These are phyloP conservation scores for Tetraneura akinire DNA, from an alignment of 1,140 invertebrate species.

Conservation along the genomic window DNA sequence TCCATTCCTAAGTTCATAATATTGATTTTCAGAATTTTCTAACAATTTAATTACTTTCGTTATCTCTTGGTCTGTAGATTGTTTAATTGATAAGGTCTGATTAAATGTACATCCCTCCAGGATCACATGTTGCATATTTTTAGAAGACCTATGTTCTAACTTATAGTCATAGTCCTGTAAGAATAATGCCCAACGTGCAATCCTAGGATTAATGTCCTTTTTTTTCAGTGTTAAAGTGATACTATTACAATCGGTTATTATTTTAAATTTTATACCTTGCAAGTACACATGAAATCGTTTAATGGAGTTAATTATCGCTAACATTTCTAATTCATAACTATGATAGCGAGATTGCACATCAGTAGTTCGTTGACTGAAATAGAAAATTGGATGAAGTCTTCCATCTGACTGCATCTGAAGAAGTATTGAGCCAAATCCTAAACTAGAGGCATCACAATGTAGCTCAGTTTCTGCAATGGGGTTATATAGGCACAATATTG, in stretches of 20 bases:
- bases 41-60: neutral
- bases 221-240: too few species aligned
- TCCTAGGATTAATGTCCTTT: neutral
- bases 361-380: too few species aligned
- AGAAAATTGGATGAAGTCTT: too few species aligned
- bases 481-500: neutral
- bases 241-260: too few species aligned
- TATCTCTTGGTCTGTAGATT: neutral
- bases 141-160: neutral
- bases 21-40: neutral
- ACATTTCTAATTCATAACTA: too few species aligned
- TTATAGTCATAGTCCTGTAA: neutral
- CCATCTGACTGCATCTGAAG: too few species aligned
- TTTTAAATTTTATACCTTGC: too few species aligned
- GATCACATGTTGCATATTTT: slow-evolving; percentile 6
- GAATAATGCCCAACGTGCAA: slow-evolving; percentile 2
- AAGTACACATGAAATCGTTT: too few species aligned
- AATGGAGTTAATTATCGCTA: too few species aligned
- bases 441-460: slow-evolving; percentile 31
- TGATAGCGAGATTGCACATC: too few species aligned
- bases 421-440: too few species aligned
- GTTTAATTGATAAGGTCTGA: neutral
- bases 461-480: slow-evolving; percentile 55
- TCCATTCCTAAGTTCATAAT: neutral
- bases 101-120: neutral